Conservation (phyloP, 2,888 invertebrate genomes). For the Drosophila fungiperda region DNA sequence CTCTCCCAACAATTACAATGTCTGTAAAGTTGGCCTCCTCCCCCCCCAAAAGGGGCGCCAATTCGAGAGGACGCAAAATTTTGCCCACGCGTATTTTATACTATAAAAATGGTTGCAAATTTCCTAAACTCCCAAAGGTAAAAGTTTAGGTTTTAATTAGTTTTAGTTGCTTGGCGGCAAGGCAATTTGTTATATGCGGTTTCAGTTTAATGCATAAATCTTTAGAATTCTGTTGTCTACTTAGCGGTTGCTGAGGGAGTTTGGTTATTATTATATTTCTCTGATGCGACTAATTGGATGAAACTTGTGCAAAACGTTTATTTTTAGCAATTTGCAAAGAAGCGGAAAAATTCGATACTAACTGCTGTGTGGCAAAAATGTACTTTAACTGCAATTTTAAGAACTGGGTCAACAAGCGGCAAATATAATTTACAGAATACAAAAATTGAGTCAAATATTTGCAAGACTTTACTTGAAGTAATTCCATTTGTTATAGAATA, state of each 20-base stretch:
- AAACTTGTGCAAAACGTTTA: conserved; percentile 46
- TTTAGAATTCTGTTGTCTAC: conserved; percentile 30
- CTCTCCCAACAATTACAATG: conserved; percentile 45
- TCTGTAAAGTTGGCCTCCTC: conserved; percentile 49
- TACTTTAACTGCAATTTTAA: background rate
- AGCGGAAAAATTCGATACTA: conserved; percentile 11
- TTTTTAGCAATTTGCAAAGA: conserved; percentile 45
- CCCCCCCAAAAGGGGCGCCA: conserved; percentile 3
- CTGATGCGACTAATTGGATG: conserved; percentile 51
- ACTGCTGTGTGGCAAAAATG: conserved; percentile 1
- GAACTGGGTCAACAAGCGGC: background rate
- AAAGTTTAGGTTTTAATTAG: conserved; percentile 77
- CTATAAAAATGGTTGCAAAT: conserved; percentile 50
- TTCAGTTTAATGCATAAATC: conserved; percentile 56
- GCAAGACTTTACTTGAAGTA: no score
- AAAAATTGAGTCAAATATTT: no score
- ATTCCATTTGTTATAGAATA: no score
- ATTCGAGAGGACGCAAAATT: conserved; percentile 22
- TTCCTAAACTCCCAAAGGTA: conserved; percentile 52
- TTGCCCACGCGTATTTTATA: conserved; percentile 48
- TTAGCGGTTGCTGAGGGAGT: conserved; percentile 47
- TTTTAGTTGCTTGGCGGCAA: conserved; percentile 66
- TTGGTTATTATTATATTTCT: background rate
- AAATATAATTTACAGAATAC: no score
- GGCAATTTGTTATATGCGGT: conserved; percentile 64